Evolutionary conservation across 2,888 invertebrate genomes (phyloP).

Genomic region (Archips xylosteana): DNA sequence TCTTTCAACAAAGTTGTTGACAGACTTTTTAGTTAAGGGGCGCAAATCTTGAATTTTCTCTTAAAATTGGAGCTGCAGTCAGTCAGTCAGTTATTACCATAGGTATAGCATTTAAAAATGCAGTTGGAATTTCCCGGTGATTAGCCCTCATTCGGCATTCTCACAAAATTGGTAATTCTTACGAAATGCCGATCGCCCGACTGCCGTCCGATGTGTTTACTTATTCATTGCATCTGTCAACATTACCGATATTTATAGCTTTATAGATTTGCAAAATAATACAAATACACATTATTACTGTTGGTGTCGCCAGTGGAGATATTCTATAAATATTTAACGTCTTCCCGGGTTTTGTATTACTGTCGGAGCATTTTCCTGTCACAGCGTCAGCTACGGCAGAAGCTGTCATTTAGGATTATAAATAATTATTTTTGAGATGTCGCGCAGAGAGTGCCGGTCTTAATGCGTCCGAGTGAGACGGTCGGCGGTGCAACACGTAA

Average conservation of each 20-base stretch:
- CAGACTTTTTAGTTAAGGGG: not conserved
- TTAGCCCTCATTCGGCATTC: not conserved
- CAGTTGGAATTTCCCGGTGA: not conserved
- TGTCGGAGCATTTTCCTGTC: constrained; percentile 11
- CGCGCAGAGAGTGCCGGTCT: constrained; percentile 25
- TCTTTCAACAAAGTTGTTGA: not conserved
- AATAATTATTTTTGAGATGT: constrained; percentile 36
- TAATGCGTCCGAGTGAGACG: constrained; percentile 57
- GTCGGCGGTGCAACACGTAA: constrained; percentile 74
- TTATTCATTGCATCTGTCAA: constrained; percentile 1
- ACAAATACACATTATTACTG: not conserved
- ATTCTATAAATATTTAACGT: constrained; percentile 1
- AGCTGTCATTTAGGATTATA: constrained; percentile 42
- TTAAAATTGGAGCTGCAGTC: not conserved
- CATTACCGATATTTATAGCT: not conserved
- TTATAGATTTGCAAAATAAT: not conserved
- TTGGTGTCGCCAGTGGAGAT: not conserved
- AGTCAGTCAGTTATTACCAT: not conserved
- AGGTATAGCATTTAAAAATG: not conserved
- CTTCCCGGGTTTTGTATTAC: not conserved
- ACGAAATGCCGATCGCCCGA: not conserved
- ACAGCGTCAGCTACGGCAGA: constrained; percentile 20
- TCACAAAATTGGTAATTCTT: not conserved
- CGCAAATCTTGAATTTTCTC: not conserved
- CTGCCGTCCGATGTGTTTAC: not conserved